Evolutionary conservation across 2,888 invertebrate genomes (phyloP), one percentile per base, ranked within the genome.

Genomic region (Rotaria socialis): DNA sequence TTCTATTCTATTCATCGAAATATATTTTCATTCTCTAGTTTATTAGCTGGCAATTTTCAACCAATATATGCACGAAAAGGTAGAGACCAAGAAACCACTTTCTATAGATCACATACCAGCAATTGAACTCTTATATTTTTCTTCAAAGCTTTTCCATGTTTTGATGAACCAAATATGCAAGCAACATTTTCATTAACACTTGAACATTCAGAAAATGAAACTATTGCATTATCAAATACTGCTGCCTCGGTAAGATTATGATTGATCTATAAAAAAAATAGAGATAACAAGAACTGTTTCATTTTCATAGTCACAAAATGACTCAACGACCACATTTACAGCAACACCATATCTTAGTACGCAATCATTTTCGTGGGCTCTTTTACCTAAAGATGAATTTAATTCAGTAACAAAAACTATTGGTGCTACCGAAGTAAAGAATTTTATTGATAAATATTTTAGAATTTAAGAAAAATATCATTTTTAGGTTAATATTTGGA

Each of bases 211-310:
- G 93, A 94, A 87, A 80, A 80, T 80, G 94, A 94, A 90, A 89
- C 89, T 87, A 94, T 95, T 14, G 96, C 96, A 55, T 93, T 98
- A 86, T 97, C 96, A 41, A 98, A 98, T 91, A 97, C 96, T 97
- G 55, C n/a, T 35, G 47, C 22, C 52, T 19, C 41, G 27, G 85
- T 47, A 47, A 0, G n/a, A 47, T 24, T 47, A 24, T 80, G 3
- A 43, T 47, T 10, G 3, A 43, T 24, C 47, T 24, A 41, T 43
- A 19, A 19, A 27, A 8, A 16, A 43, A 75, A 24, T 35, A 35
- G 8, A 47, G 19, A 10, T 74, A 35, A 11, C 7, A 74, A 41
- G 14, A 1, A 4, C 1, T 41, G 24, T 35, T 67, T 27, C 22
- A 24, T 16, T 41, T 47, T 47, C 5, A 24, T 47, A 80, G 47